phyloP scores from a whole-genome alignment of 2,797 vertebrate genomes.

The Peromyscus melanophrys region DNA sequence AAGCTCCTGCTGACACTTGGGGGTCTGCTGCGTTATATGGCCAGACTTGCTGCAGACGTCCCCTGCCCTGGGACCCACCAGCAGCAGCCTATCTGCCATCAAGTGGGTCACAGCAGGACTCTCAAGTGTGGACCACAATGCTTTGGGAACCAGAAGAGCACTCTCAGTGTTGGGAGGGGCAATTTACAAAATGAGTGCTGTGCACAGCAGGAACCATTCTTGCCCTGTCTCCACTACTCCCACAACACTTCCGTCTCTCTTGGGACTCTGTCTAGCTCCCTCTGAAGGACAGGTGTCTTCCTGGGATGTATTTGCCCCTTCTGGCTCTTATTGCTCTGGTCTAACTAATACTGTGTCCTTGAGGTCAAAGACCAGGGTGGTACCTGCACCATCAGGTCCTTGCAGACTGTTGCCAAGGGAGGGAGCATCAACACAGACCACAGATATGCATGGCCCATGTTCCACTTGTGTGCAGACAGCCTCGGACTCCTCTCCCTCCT shows the following conservation, averaged over 20 bases:
- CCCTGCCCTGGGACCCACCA: not conserved
- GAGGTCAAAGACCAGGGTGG: not conserved
- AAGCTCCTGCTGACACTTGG: not conserved
- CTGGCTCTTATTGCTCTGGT: not conserved
- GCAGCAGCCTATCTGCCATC: not conserved
- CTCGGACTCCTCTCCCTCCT: not conserved
- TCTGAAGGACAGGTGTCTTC: not conserved
- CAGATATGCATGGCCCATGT: not conserved
- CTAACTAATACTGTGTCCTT: not conserved
- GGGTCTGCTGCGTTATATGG: slow-evolving; percentile 16
- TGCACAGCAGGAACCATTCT: not conserved
- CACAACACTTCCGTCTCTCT: not conserved
- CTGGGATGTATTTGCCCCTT: not conserved
- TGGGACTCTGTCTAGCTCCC: not conserved
- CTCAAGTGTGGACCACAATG: not conserved
- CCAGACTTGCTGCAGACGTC: not conserved
- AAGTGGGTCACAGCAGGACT: slow-evolving; percentile 2
- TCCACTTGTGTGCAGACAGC: not conserved
- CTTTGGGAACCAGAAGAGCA: not conserved
- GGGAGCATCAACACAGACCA: not conserved
- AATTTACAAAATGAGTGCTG: not conserved
- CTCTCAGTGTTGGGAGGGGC: not conserved
- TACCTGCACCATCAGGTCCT: not conserved
- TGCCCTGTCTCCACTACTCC: not conserved
- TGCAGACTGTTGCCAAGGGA: not conserved